These are phyloP conservation scores for Heliconius congener DNA, from an alignment of 1,140 invertebrate genomes.

Conservation along the genomic window DNA sequence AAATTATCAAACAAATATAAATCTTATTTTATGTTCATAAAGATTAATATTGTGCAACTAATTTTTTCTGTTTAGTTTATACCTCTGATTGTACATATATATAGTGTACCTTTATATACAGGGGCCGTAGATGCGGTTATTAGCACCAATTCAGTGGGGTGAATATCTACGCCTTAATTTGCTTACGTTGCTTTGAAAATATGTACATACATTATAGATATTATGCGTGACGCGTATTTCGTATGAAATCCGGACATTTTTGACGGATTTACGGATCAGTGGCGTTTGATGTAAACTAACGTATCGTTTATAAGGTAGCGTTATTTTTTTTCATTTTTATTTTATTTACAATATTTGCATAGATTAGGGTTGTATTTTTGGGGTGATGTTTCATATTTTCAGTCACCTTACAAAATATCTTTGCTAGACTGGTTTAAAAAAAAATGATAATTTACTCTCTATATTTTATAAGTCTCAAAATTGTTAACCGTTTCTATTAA, in stretches of 20 bases:
- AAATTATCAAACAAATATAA: conserved; percentile 31
- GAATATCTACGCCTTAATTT: conserved; percentile 53
- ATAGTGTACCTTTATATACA: background rate
- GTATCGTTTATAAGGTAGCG: background rate
- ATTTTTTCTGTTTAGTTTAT: background rate
- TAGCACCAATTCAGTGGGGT: conserved; percentile 54
- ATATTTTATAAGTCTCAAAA: no score
- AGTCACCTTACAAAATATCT: no score
- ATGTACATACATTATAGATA: conserved; percentile 43
- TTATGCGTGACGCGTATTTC: conserved; percentile 37
- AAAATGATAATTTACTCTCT: no score
- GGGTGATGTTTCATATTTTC: no score
- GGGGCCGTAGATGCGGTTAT: conserved; percentile 44
- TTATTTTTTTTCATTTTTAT: background rate
- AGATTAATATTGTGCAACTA: background rate
- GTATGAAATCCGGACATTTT: conserved; percentile 29
- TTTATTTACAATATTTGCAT: background rate
- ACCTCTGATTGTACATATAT: conserved; percentile 23
- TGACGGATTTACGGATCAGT: conserved; percentile 31
- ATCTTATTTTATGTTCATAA: conserved; percentile 18
- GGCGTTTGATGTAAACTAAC: conserved; percentile 30
- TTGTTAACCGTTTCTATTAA: no score
- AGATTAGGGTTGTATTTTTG: background rate
- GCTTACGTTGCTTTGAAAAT: conserved; percentile 50
- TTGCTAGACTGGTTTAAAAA: no score